These are phyloP conservation scores for Hemistola chrysoprasaria DNA, from an alignment of 2,888 invertebrate genomes.

Conservation along the genomic window DNA sequence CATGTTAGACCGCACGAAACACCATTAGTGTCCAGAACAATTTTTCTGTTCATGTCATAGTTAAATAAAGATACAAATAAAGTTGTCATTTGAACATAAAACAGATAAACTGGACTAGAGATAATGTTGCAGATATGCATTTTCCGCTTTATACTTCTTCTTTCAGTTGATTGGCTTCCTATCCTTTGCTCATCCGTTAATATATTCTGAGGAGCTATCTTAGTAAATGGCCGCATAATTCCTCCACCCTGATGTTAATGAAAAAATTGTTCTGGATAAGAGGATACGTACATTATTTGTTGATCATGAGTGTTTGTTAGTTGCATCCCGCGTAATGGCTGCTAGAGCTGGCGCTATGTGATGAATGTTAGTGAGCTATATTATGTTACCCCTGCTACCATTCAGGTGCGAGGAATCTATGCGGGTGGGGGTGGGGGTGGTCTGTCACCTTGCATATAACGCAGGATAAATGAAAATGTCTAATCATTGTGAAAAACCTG, in stretches of 20 bases:
- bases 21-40: slow-evolving; percentile 54
- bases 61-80: slow-evolving; percentile 4
- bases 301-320: slow-evolving; percentile 53
- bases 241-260: slow-evolving; percentile 45
- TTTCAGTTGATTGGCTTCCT: slow-evolving; percentile 19
- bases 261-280: slow-evolving; percentile 75
- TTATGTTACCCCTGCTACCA: slow-evolving; percentile 32
- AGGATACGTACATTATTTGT: slow-evolving; percentile 46
- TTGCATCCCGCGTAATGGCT: slow-evolving; percentile 66
- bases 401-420: slow-evolving; percentile 58
- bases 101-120: neutral
- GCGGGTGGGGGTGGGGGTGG: slow-evolving; percentile 50
- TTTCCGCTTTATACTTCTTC: slow-evolving; percentile 10
- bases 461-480: no score
- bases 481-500: no score
- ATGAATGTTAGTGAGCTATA: slow-evolving; percentile 59
- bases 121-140: neutral
- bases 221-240: slow-evolving; percentile 40
- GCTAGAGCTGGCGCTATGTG: slow-evolving; percentile 58
- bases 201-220: slow-evolving; percentile 1
- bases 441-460: no score
- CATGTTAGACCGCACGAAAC: slow-evolving; percentile 75
- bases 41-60: slow-evolving; percentile 36
- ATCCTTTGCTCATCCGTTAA: slow-evolving; percentile 18
- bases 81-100: neutral